phyloP scores from a whole-genome alignment of 2,113 vertebrate species.

The Gobiocypris rarus region DNA sequence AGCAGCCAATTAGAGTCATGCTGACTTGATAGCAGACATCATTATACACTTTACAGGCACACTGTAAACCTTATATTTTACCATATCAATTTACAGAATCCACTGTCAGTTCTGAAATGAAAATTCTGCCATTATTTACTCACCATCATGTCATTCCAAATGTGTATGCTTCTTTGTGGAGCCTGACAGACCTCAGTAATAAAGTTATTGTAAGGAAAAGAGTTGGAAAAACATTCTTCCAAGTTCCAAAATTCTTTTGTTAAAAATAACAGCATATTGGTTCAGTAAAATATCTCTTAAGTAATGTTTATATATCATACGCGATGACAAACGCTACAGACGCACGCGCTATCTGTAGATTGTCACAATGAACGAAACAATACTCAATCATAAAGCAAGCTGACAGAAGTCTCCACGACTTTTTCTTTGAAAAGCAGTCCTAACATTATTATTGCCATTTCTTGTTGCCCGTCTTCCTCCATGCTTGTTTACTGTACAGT shows the following conservation, averaged over 20 bases:
- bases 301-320: not conserved
- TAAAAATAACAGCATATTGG: not conserved
- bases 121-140: not conserved
- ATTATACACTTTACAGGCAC: not conserved
- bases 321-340: too few relatives aligned
- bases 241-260: not conserved
- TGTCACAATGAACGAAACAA: too few relatives aligned
- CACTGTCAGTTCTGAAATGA: not conserved
- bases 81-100: not conserved
- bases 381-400: too few relatives aligned
- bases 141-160: not conserved
- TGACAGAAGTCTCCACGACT: not conserved
- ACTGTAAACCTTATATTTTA: not conserved
- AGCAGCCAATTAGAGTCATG: slow-evolving; percentile 17
- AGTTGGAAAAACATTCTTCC: not conserved
- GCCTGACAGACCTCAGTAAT: not conserved
- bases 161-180: not conserved
- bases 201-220: not conserved
- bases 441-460: too few relatives aligned
- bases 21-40: not conserved
- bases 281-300: not conserved
- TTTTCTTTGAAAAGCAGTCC: too few relatives aligned
- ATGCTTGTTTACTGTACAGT: too few relatives aligned
- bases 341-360: too few relatives aligned
- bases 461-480: too few relatives aligned